A percentile compares a stretch with the other conserved stretches of the same genome.
phyloP scores from a whole-genome alignment of 2,888 invertebrate genomes.

The Chironomus riparius region DNA sequence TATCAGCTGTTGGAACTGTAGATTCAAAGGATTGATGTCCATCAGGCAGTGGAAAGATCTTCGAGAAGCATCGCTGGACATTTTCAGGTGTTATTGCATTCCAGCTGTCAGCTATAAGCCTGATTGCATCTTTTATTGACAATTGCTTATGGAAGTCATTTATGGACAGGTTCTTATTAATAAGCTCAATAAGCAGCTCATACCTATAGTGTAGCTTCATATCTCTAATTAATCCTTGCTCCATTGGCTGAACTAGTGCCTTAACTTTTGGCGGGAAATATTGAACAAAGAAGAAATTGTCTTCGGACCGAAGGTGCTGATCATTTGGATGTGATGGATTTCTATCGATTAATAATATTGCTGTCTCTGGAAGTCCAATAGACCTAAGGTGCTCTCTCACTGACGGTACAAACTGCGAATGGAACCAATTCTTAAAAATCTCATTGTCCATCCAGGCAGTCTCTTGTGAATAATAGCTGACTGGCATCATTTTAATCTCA shows the following conservation, averaged over 20 bases:
- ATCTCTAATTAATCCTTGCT: conserved; percentile 30
- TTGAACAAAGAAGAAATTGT: conserved; percentile 29
- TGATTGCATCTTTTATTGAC: conserved; percentile 17
- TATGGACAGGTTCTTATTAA: neutral
- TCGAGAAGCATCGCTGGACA: conserved; percentile 6
- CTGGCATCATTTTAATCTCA: conserved; percentile 28
- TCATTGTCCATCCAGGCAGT: conserved; percentile 30
- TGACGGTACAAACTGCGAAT: conserved; percentile 30
- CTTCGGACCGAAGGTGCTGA: conserved; percentile 29
- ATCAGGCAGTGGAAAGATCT: neutral
- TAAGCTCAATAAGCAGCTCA: neutral
- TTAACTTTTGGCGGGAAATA: conserved; percentile 31
- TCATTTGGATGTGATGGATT: conserved; percentile 29
- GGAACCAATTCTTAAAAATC: conserved; percentile 30
- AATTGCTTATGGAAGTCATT: conserved; percentile 14
- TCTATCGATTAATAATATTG: conserved; percentile 31
- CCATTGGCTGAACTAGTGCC: conserved; percentile 30
- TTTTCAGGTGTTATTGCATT: conserved; percentile 7
- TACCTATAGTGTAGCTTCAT: conserved; percentile 30
- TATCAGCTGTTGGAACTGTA: neutral
- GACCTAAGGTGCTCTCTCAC: conserved; percentile 29
- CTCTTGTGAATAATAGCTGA: conserved; percentile 29
- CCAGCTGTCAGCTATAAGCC: conserved; percentile 8
- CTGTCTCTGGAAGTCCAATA: conserved; percentile 30
- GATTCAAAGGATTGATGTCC: neutral